A percentile compares a stretch with the other conserved stretches of the same genome.
Evolutionary conservation across 2,888 invertebrate genomes (phyloP).

Genomic region (Agrilus biguttatus): DNA sequence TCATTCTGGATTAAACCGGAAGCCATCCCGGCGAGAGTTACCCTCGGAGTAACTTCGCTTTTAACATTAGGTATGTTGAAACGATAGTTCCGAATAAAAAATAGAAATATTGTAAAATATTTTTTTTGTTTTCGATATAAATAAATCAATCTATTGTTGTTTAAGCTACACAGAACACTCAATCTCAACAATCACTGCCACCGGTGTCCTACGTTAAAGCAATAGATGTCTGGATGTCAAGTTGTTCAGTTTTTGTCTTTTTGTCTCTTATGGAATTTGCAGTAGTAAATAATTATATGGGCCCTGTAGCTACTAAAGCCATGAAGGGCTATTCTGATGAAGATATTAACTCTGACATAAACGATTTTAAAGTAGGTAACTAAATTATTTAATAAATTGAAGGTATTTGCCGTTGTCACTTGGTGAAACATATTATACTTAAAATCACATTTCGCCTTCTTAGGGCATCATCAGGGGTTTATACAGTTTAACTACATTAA

Average conservation of each 20-base stretch:
- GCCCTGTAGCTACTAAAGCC: slow-evolving; percentile 72
- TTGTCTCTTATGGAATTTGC: slow-evolving; percentile 82
- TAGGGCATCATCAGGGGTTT: no score
- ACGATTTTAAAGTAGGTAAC: slow-evolving; percentile 55
- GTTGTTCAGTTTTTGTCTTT: slow-evolving; percentile 84
- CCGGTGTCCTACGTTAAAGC: slow-evolving; percentile 89
- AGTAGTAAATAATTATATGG: slow-evolving; percentile 76
- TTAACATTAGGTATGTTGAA: slow-evolving; percentile 55
- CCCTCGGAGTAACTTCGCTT: slow-evolving; percentile 74
- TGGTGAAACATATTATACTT: no score
- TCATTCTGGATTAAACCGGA: slow-evolving; percentile 93
- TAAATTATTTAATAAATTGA: background rate
- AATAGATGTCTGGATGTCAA: slow-evolving; percentile 87
- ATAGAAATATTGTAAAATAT: background rate
- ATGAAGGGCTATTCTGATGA: slow-evolving; percentile 86
- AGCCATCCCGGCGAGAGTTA: slow-evolving; percentile 81
- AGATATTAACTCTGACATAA: slow-evolving; percentile 55
- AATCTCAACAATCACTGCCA: slow-evolving; percentile 77
- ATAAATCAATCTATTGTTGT: slow-evolving; percentile 4
- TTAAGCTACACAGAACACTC: slow-evolving; percentile 80
- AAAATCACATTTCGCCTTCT: no score
- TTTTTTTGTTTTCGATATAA: background rate
- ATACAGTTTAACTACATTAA: no score
- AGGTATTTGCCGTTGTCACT: no score
- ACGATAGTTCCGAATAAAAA: no score